A percentile compares a stretch with the other conserved stretches of the same genome.
phyloP scores from a whole-genome alignment of 2,113 vertebrate genomes.

The Odocoileus hemionus region DNA sequence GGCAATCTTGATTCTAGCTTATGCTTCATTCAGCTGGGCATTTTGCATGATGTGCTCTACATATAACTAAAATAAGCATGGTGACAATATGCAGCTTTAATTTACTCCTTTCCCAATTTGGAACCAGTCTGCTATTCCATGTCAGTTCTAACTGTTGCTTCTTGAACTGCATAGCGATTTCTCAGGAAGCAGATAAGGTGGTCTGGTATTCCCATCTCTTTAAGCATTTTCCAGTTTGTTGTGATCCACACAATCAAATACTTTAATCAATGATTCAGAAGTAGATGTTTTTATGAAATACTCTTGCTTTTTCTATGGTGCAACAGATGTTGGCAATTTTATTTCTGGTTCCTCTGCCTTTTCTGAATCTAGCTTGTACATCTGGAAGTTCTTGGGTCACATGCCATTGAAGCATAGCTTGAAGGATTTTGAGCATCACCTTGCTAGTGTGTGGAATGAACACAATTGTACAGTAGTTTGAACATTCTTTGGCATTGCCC shows the following conservation, averaged over 20 bases:
- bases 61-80: neutral
- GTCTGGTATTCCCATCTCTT: neutral
- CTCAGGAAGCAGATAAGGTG: neutral
- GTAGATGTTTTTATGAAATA: neutral
- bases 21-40: neutral
- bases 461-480: neutral
- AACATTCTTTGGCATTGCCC: neutral
- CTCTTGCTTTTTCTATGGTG: neutral
- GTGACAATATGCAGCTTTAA: neutral
- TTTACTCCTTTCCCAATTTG: neutral
- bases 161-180: neutral
- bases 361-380: neutral
- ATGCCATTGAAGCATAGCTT: neutral
- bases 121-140: neutral
- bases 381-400: neutral
- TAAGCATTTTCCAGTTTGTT: neutral
- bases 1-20: neutral
- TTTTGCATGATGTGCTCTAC: neutral
- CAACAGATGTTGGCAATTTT: neutral
- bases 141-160: neutral
- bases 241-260: neutral
- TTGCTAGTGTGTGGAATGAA: neutral
- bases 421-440: neutral
- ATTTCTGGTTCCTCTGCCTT: neutral
- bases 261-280: neutral